These are phyloP conservation scores for Anorthoa munda DNA, from an alignment of 2,888 invertebrate genomes.

Conservation along the genomic window DNA sequence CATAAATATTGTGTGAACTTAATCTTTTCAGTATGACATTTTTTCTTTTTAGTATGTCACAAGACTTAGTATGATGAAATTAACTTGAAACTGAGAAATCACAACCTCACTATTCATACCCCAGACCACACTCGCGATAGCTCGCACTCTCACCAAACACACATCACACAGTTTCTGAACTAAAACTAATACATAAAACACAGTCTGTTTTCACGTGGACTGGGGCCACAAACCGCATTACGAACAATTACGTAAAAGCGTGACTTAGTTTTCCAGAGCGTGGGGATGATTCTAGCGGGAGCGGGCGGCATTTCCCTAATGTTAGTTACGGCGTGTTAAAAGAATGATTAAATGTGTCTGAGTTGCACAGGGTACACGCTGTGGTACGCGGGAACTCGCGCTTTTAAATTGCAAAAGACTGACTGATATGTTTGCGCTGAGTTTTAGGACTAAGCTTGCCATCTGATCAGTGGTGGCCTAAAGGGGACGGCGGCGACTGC, in stretches of 20 bases:
- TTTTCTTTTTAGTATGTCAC: too few relatives aligned
- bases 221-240: conserved; percentile 32
- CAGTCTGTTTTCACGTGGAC: conserved; percentile 13
- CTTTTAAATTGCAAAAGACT: conserved; percentile 2
- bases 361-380: background rate
- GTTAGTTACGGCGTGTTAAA: conserved; percentile 11
- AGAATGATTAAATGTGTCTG: conserved; percentile 27
- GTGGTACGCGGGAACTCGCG: background rate
- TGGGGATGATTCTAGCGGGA: background rate
- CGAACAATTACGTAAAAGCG: conserved; percentile 42
- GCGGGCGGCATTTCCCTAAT: conserved; percentile 9
- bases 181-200: conserved; percentile 35
- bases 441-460: background rate
- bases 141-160: background rate
- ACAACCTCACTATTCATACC: background rate
- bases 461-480: background rate
- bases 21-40: too few relatives aligned
- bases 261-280: conserved; percentile 7
- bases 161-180: conserved; percentile 3
- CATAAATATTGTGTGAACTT: too few relatives aligned
- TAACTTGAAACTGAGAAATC: too few relatives aligned
- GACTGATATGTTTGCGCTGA: background rate
- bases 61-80: too few relatives aligned
- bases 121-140: background rate
- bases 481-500: too few relatives aligned